These are phyloP conservation scores for Rhaphigaster nebulosa DNA, from an alignment of 2,888 invertebrate species.

Conservation along the genomic window DNA sequence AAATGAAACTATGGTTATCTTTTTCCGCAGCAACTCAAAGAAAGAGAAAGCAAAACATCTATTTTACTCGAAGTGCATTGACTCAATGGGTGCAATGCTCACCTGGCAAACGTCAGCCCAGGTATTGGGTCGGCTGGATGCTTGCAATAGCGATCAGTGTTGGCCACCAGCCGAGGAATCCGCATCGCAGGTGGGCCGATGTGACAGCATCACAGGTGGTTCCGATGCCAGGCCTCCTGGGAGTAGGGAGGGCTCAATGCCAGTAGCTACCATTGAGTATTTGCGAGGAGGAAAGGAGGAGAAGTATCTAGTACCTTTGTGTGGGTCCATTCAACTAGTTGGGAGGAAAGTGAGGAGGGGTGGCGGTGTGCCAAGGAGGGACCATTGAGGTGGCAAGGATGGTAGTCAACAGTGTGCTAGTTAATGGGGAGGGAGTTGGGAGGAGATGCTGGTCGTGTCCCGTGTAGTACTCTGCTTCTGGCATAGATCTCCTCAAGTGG, in stretches of 20 bases:
- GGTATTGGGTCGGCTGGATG: background rate
- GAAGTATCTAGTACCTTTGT: background rate
- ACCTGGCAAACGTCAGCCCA: background rate
- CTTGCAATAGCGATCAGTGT: constrained; percentile 14
- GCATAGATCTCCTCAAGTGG: too few relatives aligned
- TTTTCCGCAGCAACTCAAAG: background rate
- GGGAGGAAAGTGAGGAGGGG: background rate
- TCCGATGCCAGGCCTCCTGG: background rate
- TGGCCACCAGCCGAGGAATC: constrained; percentile 3
- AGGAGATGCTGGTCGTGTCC: background rate
- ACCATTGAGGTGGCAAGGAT: background rate
- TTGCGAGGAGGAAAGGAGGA: background rate
- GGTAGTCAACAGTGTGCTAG: background rate
- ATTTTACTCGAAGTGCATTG: background rate
- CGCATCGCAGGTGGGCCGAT: constrained; percentile 5
- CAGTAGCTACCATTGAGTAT: background rate
- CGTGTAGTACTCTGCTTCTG: too few relatives aligned
- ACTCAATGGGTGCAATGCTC: background rate
- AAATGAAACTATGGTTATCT: background rate
- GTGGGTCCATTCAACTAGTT: background rate
- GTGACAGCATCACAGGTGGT: constrained; percentile 15
- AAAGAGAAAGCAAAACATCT: too few relatives aligned
- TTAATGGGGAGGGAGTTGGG: background rate
- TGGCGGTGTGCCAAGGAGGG: background rate
- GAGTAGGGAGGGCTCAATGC: background rate